Conservation (phyloP, 2,113 vertebrate species). For the Callaeas wilsoni region DNA sequence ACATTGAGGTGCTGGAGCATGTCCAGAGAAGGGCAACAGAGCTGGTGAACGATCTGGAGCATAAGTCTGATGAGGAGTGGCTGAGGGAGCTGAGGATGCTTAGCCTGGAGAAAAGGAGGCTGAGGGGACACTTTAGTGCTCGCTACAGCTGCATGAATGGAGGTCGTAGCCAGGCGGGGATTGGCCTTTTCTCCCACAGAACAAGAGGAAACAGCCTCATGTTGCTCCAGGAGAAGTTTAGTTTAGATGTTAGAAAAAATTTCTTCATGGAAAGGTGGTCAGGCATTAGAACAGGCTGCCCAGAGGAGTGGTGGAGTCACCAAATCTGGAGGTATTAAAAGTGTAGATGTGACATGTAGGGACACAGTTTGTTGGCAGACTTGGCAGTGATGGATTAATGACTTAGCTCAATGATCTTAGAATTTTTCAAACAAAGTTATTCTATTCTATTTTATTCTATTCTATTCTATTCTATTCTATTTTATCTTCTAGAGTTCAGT, state of each 20-base stretch:
- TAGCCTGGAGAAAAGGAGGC: not conserved
- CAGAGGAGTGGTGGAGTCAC: not conserved
- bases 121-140: not conserved
- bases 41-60: not conserved
- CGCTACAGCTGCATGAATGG: not conserved
- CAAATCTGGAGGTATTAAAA: not conserved
- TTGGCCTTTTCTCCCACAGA: not conserved
- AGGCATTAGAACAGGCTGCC: not conserved
- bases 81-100: not conserved
- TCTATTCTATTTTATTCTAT: not conserved
- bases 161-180: not conserved
- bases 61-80: not conserved
- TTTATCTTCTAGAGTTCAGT: not conserved
- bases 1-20: not conserved
- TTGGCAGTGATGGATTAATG: not conserved
- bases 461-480: not conserved
- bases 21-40: not conserved
- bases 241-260: not conserved
- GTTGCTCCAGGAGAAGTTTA: not conserved
- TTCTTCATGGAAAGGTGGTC: not conserved
- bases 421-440: not conserved
- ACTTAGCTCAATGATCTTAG: rapidly evolving
- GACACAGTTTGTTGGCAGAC: not conserved
- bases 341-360: too few relatives aligned
- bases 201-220: not conserved